Base-by-base conservation (phyloP, 2,797 vertebrate species). In the Acrossocheilus wenchowensis region DNA sequence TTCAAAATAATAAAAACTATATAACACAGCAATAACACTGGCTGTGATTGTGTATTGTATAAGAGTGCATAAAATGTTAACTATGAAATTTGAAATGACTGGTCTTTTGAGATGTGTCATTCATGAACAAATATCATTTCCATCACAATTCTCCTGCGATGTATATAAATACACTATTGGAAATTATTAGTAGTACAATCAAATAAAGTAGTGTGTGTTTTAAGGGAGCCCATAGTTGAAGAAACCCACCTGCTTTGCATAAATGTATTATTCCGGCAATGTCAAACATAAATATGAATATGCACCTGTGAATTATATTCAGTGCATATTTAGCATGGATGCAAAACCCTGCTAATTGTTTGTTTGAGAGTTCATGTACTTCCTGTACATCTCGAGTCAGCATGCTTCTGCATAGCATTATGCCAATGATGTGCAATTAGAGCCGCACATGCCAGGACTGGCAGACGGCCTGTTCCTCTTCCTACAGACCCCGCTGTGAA, bases 391-490 rank as follows among this genome's bases (percentile, higher is more conserved):
- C 62, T 71, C 26, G 54, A 83, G 81, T 83, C 86, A 88, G 89
- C 89, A 45, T 89, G 90, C 62, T 73, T 77, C 82, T 82, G 89
- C 86, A 89, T 89, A 74, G 52, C 78, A 89, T 91, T 89, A 91
- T 84, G 64, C 66, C 71, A 84, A 73, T 86, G 80, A 89, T 87
- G 81, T 68, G 82, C 87, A 89, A 91, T 91, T 90, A 92, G 87
- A 87, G 82, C 66, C 78, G 77, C 86, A 86, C 88, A 85, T 82
- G 87, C 71, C 77, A 19, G 15, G 78, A 74, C 85, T 50, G 81
- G 83, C 83, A 69, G 77, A 79, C 80, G 87, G 81, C 72, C 89
- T 62, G 78, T 85, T 84, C 81, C 79, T 82, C 69, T 57, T 83
- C 74, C 82, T 85, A 72, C 36, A 82, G 84, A 68, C 86, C 74